phyloP scores from a whole-genome alignment of 2,113 vertebrate genomes.

The Enhydra lutris region DNA sequence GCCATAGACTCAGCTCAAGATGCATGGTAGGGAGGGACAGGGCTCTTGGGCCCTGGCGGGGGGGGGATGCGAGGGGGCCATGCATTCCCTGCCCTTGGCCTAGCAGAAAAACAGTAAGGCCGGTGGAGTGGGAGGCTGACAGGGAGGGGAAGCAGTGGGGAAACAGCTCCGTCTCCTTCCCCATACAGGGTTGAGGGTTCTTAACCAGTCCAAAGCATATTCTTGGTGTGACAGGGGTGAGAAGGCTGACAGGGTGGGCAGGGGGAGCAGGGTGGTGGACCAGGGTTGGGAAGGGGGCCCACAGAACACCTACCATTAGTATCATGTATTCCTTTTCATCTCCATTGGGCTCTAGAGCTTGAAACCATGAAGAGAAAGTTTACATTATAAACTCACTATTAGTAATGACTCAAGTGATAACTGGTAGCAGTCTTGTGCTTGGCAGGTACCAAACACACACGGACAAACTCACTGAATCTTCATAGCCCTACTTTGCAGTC shows the following conservation, averaged over 20 bases:
- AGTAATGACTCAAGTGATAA: neutral
- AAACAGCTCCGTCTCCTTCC: neutral
- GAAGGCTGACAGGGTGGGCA: neutral
- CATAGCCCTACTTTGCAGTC: neutral
- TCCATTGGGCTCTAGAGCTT: neutral
- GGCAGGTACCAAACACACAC: neutral
- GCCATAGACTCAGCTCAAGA: conserved; percentile 51
- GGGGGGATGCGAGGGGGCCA: neutral
- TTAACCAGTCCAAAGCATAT: neutral
- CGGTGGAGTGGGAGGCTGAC: neutral
- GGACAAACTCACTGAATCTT: neutral
- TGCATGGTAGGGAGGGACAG: neutral
- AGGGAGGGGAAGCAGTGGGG: neutral
- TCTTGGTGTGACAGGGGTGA: neutral
- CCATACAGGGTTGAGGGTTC: neutral
- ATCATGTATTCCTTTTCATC: neutral
- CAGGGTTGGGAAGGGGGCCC: neutral
- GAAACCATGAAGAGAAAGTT: neutral
- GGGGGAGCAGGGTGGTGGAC: neutral
- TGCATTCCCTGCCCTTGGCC: conserved; percentile 13
- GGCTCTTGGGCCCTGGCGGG: neutral
- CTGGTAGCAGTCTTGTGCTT: neutral
- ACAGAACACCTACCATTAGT: neutral
- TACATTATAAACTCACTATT: neutral
- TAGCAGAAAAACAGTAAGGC: conserved; percentile 28